phyloP scores from a whole-genome alignment of 2,113 vertebrate species.

The Myrmecophaga tridactyla region DNA sequence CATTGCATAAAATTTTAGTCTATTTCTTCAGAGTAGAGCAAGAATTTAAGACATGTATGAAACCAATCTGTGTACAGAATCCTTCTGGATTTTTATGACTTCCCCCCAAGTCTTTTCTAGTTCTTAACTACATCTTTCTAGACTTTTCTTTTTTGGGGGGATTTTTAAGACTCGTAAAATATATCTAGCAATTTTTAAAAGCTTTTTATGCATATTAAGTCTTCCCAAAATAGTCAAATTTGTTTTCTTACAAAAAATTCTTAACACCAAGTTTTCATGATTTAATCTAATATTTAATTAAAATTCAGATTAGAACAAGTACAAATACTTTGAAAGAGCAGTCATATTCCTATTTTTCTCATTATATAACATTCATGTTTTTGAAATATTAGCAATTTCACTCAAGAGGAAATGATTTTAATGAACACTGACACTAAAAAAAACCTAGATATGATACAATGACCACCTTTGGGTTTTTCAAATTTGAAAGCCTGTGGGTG shows the following conservation, averaged over 20 bases:
- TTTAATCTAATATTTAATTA: constrained; percentile 1
- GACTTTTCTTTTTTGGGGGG: not conserved
- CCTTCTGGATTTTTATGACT: constrained; percentile 11
- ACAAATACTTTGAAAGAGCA: not conserved
- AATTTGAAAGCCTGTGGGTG: not conserved
- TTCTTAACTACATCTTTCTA: not conserved
- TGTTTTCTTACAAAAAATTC: not conserved
- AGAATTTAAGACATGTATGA: constrained; percentile 18
- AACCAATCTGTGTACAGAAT: not conserved
- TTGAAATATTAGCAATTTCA: constrained; percentile 33
- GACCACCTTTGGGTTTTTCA: constrained; percentile 23
- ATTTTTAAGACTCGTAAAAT: not conserved
- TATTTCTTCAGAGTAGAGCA: constrained; percentile 10
- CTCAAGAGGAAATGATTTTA: not conserved
- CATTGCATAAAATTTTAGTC: not conserved
- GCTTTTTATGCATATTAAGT: not conserved
- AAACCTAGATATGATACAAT: not conserved
- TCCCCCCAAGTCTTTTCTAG: not conserved
- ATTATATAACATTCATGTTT: not conserved
- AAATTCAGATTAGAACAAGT: not conserved
- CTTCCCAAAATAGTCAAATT: constrained; percentile 9
- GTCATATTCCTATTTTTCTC: not conserved
- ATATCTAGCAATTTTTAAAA: not conserved
- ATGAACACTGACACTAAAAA: not conserved
- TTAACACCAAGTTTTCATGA: not conserved